A percentile compares a stretch with the other conserved stretches of the same genome.
phyloP scores from a whole-genome alignment of 2,888 invertebrate genomes.

The Xanthostigma xanthostigma region DNA sequence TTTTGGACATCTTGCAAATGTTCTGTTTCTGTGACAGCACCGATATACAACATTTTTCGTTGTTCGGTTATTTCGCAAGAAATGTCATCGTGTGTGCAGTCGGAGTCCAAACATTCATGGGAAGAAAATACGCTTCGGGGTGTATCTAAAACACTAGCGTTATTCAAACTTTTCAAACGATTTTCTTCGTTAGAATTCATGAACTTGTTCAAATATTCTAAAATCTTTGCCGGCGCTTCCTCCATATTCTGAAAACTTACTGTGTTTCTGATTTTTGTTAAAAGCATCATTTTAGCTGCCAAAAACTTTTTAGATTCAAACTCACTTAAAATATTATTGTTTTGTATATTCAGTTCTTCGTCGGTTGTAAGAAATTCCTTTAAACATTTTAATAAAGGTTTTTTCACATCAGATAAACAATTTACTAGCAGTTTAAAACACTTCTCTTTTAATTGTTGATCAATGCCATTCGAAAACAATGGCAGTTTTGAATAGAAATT shows the following conservation, averaged over 20 bases:
- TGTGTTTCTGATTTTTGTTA: conserved; percentile 1
- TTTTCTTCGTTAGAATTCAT: not conserved
- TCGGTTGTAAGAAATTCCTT: not conserved
- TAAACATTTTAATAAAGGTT: not conserved
- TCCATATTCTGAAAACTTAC: not conserved
- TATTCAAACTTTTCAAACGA: not conserved
- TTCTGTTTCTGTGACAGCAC: no score
- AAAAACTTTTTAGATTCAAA: not conserved
- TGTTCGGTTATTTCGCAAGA: no score
- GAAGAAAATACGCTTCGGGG: not conserved
- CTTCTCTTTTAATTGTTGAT: not conserved
- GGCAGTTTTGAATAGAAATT: not conserved
- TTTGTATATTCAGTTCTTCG: not conserved
- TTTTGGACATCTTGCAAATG: no score
- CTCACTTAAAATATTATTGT: not conserved
- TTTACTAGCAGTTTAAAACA: not conserved
- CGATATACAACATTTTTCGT: no score
- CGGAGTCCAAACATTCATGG: no score
- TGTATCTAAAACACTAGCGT: conserved; percentile 1
- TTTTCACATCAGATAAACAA: not conserved
- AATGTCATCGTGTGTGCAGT: no score
- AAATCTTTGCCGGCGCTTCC: not conserved
- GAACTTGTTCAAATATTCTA: not conserved
- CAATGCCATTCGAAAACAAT: conserved; percentile 1
- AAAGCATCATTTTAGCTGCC: conserved; percentile 2